Conservation (phyloP, 2,113 vertebrate species). For the Dinomys branickii region DNA sequence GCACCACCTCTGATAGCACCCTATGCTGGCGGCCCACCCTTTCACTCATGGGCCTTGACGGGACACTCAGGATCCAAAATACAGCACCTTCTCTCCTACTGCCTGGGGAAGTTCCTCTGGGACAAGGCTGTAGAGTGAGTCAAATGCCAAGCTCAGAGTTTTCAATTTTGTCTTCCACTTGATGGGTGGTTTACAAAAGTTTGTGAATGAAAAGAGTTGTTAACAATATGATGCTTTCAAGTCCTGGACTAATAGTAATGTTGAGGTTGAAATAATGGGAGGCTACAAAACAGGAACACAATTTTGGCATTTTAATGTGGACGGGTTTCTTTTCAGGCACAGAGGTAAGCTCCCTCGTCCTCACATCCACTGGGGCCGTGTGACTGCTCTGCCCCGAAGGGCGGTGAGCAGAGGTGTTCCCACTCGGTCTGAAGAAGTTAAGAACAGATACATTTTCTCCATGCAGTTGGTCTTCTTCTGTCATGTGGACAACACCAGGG, state of each 20-base stretch:
- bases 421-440: not conserved
- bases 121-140: not conserved
- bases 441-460: not conserved
- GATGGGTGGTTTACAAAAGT: not conserved
- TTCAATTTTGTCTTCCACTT: not conserved
- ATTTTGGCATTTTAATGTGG: not conserved
- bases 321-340: not conserved
- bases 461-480: not conserved
- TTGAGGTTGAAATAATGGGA: not conserved
- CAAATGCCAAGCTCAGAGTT: not conserved
- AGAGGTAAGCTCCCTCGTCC: not conserved
- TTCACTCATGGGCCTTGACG: not conserved
- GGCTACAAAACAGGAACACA: not conserved
- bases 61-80: not conserved
- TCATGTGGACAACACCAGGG: not conserved
- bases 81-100: not conserved
- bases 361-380: not conserved
- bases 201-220: not conserved
- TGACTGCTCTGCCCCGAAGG: not conserved
- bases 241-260: not conserved
- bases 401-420: not conserved
- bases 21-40: not conserved
- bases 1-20: no score
- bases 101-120: not conserved
- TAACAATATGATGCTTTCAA: not conserved